These are phyloP conservation scores for Drosophila albomicans DNA, from an alignment of 1,140 invertebrate genomes.

Conservation along the genomic window DNA sequence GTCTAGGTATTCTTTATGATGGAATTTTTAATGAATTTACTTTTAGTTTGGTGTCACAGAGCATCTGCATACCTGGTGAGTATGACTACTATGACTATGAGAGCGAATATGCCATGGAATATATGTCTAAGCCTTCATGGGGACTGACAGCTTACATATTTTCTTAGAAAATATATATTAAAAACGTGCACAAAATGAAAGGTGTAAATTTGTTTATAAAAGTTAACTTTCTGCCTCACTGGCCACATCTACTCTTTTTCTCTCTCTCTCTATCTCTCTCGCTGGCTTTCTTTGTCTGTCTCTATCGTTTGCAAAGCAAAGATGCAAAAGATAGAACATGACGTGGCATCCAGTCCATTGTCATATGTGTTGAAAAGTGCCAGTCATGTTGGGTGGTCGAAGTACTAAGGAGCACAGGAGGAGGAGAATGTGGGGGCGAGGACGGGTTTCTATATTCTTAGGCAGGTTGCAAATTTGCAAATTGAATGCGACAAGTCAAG, in stretches of 20 bases:
- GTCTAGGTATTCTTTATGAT: slow-evolving; percentile 72
- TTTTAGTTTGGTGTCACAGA: slow-evolving; percentile 75
- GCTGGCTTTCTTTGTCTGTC: background rate
- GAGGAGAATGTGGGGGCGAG: background rate
- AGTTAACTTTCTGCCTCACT: slow-evolving; percentile 55
- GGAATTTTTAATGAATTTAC: slow-evolving; percentile 83
- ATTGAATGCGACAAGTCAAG: slow-evolving; percentile 81
- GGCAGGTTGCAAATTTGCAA: slow-evolving; percentile 58
- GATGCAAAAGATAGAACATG: slow-evolving; percentile 53
- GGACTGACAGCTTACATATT: slow-evolving; percentile 52
- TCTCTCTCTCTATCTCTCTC: background rate
- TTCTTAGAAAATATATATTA: slow-evolving; percentile 55
- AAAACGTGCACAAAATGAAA: slow-evolving; percentile 71
- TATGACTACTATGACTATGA: background rate
- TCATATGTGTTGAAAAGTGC: slow-evolving; percentile 41
- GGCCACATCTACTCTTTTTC: slow-evolving; percentile 15
- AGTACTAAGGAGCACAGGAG: background rate
- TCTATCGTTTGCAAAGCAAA: slow-evolving; percentile 12
- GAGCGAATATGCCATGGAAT: slow-evolving; percentile 11
- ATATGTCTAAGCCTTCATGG: slow-evolving; percentile 39
- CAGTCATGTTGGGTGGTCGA: slow-evolving; percentile 16
- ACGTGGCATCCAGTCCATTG: slow-evolving; percentile 50
- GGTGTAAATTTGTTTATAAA: slow-evolving; percentile 79
- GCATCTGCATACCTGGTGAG: slow-evolving; percentile 44
- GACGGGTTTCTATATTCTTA: slow-evolving; percentile 29